A percentile compares a stretch with the other conserved stretches of the same genome.
These are phyloP conservation scores for Theodoxus fluviatilis DNA, from an alignment of 2,888 invertebrate species.

Conservation along the genomic window DNA sequence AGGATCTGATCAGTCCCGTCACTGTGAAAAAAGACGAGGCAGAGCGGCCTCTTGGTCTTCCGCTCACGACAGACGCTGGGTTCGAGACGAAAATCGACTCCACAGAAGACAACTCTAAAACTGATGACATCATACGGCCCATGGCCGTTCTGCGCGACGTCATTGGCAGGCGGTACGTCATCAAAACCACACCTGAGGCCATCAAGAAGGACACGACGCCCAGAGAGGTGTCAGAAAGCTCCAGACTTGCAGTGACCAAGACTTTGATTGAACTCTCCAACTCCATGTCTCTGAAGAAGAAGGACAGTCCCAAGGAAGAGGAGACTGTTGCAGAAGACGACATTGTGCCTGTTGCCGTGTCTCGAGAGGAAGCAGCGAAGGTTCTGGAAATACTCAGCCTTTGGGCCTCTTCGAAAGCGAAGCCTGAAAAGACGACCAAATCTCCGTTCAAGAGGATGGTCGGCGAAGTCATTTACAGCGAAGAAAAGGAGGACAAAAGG, in stretches of 20 bases:
- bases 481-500: background rate
- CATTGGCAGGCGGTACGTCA: conserved; percentile 19
- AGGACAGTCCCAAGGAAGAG: background rate
- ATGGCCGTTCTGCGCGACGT: conserved; percentile 22
- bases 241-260: too few species aligned
- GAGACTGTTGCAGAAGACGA: conserved; percentile 33
- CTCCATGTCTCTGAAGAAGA: too few species aligned
- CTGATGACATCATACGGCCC: conserved; percentile 24
- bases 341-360: conserved; percentile 32
- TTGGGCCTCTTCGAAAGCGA: conserved; percentile 24
- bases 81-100: too few species aligned
- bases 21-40: too few species aligned
- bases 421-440: background rate
- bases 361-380: conserved; percentile 27
- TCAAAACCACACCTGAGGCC: too few species aligned
- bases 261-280: too few species aligned
- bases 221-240: too few species aligned
- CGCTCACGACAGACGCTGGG: too few species aligned
- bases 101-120: conserved; percentile 13
- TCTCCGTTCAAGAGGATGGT: conserved; percentile 26
- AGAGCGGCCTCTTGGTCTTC: too few species aligned
- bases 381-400: conserved; percentile 17
- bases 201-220: too few species aligned
- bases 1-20: too few species aligned
- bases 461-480: conserved; percentile 10